phyloP scores from a whole-genome alignment of 2,113 vertebrate genomes.

The Gymnarchus niloticus region DNA sequence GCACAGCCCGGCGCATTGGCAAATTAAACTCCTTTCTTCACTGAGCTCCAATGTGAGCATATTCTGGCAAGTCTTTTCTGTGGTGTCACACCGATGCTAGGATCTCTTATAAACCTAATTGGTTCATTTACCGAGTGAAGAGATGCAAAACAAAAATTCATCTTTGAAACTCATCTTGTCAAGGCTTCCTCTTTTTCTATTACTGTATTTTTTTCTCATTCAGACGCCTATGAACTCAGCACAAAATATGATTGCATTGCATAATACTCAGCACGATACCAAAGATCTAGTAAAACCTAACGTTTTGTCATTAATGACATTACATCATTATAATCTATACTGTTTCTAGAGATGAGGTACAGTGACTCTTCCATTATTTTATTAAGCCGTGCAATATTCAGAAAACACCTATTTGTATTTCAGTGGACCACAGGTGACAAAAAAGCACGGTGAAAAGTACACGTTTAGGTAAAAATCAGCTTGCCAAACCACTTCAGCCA shows the following conservation, averaged over 20 bases:
- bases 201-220: not conserved
- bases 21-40: not conserved
- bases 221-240: not conserved
- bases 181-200: not conserved
- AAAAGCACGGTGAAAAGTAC: not conserved
- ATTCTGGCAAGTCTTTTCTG: too few relatives aligned
- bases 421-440: not conserved
- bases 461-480: not conserved
- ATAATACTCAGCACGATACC: not conserved
- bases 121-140: not conserved
- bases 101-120: not conserved
- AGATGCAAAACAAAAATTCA: not conserved
- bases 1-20: not conserved
- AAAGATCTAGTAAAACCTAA: not conserved
- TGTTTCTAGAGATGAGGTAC: not conserved
- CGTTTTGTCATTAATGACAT: not conserved
- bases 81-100: not conserved
- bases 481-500: not conserved
- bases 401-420: not conserved
- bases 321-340: not conserved
- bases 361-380: not conserved
- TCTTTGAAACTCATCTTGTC: not conserved
- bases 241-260: not conserved
- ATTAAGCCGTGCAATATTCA: not conserved
- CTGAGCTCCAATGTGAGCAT: not conserved